Percentiles rank a stretch among this genome's conserved stretches.
These are phyloP conservation scores for Brenthis daphne DNA, from an alignment of 2,888 invertebrate species.

Conservation along the genomic window DNA sequence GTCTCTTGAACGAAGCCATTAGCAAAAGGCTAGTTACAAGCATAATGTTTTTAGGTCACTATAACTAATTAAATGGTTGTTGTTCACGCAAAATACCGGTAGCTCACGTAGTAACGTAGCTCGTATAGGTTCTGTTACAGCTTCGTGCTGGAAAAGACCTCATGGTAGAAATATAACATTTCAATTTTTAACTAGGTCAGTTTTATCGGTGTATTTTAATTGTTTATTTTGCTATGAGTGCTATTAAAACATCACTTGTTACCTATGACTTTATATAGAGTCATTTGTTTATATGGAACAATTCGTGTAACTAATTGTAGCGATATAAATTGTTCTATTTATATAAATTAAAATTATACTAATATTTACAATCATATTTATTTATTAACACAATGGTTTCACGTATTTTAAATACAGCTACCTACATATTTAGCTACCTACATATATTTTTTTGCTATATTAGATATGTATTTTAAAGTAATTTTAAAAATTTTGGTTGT, in stretches of 20 bases:
- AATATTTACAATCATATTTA: no score
- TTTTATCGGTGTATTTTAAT: slow-evolving; percentile 14
- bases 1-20: slow-evolving; percentile 8
- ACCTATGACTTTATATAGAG: slow-evolving; percentile 10
- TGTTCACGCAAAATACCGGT: slow-evolving; percentile 44
- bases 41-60: slow-evolving; percentile 60
- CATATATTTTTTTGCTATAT: no score
- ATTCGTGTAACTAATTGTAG: neutral
- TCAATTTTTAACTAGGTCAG: slow-evolving; percentile 34
- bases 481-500: no score
- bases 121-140: slow-evolving; percentile 23
- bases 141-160: slow-evolving; percentile 39
- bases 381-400: no score
- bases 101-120: slow-evolving; percentile 33
- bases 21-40: slow-evolving; percentile 29
- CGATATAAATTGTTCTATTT: no score
- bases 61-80: slow-evolving; percentile 49
- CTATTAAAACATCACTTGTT: slow-evolving; percentile 1
- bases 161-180: slow-evolving; percentile 25
- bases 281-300: neutral
- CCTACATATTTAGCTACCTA: no score
- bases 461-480: no score
- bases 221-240: slow-evolving; percentile 7
- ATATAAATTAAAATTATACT: no score
- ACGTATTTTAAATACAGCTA: no score